A percentile compares a stretch with the other conserved stretches of the same genome.
phyloP scores from a whole-genome alignment of 1,140 invertebrate genomes.

The Camponotus floridanus region DNA sequence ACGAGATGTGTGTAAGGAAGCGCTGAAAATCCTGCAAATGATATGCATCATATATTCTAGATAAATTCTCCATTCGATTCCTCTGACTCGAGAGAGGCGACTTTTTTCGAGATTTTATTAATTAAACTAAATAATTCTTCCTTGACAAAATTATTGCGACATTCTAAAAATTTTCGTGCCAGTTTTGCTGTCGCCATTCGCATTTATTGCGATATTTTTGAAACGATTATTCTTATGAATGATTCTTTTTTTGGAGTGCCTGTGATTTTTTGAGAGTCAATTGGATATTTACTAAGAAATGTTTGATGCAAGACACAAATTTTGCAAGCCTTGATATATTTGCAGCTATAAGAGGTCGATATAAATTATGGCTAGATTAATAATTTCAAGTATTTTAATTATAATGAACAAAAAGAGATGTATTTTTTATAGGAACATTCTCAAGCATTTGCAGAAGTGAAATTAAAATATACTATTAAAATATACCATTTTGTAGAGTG shows the following conservation, averaged over 20 bases:
- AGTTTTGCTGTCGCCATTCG: background rate
- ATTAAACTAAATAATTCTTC: constrained; percentile 25
- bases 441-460: background rate
- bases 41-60: too few species aligned
- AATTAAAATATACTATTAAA: background rate
- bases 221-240: background rate
- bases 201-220: background rate
- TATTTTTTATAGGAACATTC: too few species aligned
- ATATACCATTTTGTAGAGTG: background rate
- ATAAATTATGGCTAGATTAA: background rate
- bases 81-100: background rate
- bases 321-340: background rate
- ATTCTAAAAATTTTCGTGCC: constrained; percentile 4
- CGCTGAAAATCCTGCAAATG: background rate
- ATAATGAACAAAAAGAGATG: background rate
- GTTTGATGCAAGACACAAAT: background rate
- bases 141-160: background rate
- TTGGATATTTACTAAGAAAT: too few species aligned
- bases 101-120: background rate
- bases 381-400: background rate
- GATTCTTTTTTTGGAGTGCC: too few species aligned
- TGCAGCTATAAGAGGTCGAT: background rate
- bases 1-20: too few species aligned
- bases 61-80: background rate
- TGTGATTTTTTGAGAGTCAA: too few species aligned